phyloP scores from a whole-genome alignment of 2,113 vertebrate species.

The Erinaceus europaeus region DNA sequence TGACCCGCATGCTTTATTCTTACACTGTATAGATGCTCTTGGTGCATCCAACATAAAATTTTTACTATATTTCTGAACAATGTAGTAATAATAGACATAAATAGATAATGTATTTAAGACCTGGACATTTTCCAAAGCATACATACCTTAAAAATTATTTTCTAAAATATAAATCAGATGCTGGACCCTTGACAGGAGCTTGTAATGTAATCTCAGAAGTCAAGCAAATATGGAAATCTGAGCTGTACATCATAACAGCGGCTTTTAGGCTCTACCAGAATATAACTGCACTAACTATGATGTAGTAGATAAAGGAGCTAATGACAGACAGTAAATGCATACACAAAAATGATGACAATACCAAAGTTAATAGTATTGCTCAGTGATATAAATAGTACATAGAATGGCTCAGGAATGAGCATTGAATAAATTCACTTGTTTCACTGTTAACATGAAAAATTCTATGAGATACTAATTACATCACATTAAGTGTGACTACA shows the following conservation, averaged over 20 bases:
- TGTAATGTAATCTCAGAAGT: conserved; percentile 49
- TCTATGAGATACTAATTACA: neutral
- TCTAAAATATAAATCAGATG: conserved; percentile 42
- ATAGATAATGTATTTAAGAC: conserved; percentile 59
- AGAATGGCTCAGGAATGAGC: neutral
- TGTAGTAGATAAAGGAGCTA: neutral
- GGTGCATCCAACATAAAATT: conserved; percentile 21
- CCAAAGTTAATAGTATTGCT: neutral
- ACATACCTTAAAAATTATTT: conserved; percentile 56
- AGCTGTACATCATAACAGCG: neutral
- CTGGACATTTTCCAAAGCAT: conserved; percentile 61
- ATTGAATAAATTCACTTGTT: neutral
- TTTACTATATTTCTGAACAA: conserved; percentile 68
- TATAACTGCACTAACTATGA: neutral
- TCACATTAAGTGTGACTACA: neutral
- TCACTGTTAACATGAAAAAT: conserved; percentile 12
- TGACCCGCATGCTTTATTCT: conserved; percentile 64
- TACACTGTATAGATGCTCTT: conserved; percentile 60
- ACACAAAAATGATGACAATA: neutral
- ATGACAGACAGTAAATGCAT: neutral
- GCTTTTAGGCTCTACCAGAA: neutral
- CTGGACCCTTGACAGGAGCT: conserved; percentile 2
- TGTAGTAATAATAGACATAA: conserved; percentile 56
- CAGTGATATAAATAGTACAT: neutral
- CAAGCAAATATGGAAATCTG: conserved; percentile 38